A percentile compares a stretch with the other conserved stretches of the same genome.
Evolutionary conservation across 1,140 invertebrate species (phyloP).

Genomic region (Monochamus saltuarius): DNA sequence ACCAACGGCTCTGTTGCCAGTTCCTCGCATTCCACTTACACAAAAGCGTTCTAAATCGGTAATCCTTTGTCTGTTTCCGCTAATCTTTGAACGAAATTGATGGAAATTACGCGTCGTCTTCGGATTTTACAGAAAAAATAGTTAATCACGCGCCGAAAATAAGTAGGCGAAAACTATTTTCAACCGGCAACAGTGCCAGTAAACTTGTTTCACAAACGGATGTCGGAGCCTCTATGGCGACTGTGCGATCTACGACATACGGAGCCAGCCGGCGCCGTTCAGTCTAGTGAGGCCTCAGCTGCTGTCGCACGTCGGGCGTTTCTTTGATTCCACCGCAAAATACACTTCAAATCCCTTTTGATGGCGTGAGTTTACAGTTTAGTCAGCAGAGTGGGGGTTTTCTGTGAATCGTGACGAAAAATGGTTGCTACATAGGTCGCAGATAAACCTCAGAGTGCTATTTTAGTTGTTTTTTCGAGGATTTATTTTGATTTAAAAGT

Average conservation of each 20-base stretch:
- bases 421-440: conserved; percentile 49
- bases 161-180: conserved; percentile 27
- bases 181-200: conserved; percentile 56
- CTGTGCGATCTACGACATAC: conserved; percentile 31
- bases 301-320: not conserved
- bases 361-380: conserved; percentile 51
- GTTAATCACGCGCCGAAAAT: not conserved
- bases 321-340: conserved; percentile 24
- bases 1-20: conserved; percentile 68
- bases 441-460: conserved; percentile 35
- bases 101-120: too few species aligned
- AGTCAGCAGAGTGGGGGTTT: conserved; percentile 49
- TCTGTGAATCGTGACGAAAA: conserved; percentile 52
- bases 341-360: conserved; percentile 39
- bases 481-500: conserved; percentile 37
- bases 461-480: conserved; percentile 41
- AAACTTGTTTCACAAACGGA: conserved; percentile 69
- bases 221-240: conserved; percentile 54
- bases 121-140: too few species aligned
- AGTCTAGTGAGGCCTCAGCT: conserved; percentile 5
- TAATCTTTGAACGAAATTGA: not conserved
- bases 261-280: conserved; percentile 13
- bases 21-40: conserved; percentile 55
- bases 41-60: not conserved
- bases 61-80: not conserved